Conservation (phyloP, 2,113 vertebrate species). For the Poeciliopsis prolifica region DNA sequence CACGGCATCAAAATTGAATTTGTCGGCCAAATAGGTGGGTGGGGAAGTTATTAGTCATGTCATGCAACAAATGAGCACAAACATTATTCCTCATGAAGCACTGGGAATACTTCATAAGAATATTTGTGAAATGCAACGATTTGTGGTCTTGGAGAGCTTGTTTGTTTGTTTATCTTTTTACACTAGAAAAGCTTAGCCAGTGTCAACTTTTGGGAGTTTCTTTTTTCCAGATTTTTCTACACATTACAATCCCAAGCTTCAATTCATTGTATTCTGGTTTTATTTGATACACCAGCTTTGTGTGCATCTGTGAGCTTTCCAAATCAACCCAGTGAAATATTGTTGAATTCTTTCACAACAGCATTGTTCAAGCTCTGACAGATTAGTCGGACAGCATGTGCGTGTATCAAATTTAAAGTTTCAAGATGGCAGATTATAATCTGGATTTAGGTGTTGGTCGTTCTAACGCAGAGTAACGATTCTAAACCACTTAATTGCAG, state of each 20-base stretch:
- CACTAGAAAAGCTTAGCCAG: not conserved
- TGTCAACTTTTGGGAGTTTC: not conserved
- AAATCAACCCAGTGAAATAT: not conserved
- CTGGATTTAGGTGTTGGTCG: no score
- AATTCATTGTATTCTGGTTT: not conserved
- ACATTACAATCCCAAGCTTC: not conserved
- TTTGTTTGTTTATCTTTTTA: not conserved
- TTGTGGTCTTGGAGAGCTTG: not conserved
- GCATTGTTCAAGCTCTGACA: not conserved
- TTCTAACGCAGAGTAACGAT: no score
- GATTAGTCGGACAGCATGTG: not conserved
- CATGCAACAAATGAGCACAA: not conserved
- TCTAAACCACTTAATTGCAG: no score
- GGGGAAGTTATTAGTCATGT: not conserved
- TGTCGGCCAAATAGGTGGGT: slow-evolving; percentile 94
- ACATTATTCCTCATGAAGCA: not conserved
- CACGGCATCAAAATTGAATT: slow-evolving; percentile 98
- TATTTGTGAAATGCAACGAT: not conserved
- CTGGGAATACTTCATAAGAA: not conserved
- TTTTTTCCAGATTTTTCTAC: no score
- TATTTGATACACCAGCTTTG: not conserved
- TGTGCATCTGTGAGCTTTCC: not conserved
- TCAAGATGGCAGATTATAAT: no score
- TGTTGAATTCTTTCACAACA: not conserved
- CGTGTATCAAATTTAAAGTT: no score